Evolutionary conservation across 2,888 invertebrate species (phyloP), one percentile per base, ranked within the genome.

Genomic region (Orchesella flavescens): DNA sequence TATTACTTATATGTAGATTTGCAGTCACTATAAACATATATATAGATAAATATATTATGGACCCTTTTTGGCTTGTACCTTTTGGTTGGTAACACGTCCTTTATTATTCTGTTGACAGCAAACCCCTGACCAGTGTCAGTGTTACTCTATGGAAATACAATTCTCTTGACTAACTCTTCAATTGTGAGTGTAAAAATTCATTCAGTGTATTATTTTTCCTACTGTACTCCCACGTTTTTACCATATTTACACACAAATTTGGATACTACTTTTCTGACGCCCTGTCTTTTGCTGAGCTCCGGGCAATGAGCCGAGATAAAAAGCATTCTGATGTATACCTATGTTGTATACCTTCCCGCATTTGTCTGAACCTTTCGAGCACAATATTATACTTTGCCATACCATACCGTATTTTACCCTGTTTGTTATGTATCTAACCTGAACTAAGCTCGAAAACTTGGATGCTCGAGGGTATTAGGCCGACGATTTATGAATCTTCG

Each of bases 401-500:
- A n/a, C n/a, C 12, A 63, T 63, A 24, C 63, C 7, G 23, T 24
- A 23, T 21, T 63, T 63, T 23, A 9, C 13, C 13, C 12, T 63
- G 63, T 23, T 63, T 63, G 24, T 24, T 63, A 34, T 34, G 34
- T 23, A 63, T 21, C 23, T 63, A 63, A 24, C 2, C 9, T 24
- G 10, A n/a, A 53, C 13, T 13, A 53, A 53, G 44, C 21, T 19
- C 5, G n/a, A 78, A 79, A 79, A 79, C 65, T 79, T 79, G 63
- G 15, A 21, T 23, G 79, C 79, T 79, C 63, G 53, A 72, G 79
- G 79, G 79, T 79, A 79, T 79, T 79, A 65, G 79, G 79, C 53
- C 79, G 79, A 79, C 79, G 79, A 79, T 79, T 79, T 79, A 79
- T 79, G 79, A 79, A 79, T 79, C 79, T 49, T 49, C 79, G 46